phyloP scores from a whole-genome alignment of 1,140 invertebrate species.

The Glossosoma conforme region DNA sequence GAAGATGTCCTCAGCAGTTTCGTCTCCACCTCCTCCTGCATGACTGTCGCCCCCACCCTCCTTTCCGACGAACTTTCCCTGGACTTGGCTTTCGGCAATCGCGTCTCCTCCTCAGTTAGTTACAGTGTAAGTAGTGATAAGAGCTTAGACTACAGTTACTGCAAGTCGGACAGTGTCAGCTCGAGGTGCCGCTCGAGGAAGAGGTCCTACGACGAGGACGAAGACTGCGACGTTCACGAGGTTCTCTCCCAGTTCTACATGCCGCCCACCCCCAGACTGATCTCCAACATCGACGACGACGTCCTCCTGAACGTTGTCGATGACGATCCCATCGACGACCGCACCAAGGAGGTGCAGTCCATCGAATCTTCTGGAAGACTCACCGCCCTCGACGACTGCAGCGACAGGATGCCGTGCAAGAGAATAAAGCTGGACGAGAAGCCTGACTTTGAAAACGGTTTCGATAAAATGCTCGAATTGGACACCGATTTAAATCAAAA shows the following conservation, averaged over 20 bases:
- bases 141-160: conserved; percentile 18
- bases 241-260: conserved; percentile 67
- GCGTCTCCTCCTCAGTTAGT: conserved; percentile 13
- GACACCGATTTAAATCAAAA: conserved; percentile 26
- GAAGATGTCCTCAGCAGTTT: conserved; percentile 16
- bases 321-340: conserved; percentile 40
- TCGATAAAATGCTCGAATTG: conserved; percentile 33
- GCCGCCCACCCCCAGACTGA: conserved; percentile 60
- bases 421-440: conserved; percentile 14
- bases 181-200: conserved; percentile 40
- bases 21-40: conserved; percentile 11
- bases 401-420: conserved; percentile 17
- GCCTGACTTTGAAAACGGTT: conserved; percentile 38
- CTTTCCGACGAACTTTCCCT: conserved; percentile 19
- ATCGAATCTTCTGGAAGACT: conserved; percentile 26
- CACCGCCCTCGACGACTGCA: conserved; percentile 32
- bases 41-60: conserved; percentile 8
- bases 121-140: conserved; percentile 19
- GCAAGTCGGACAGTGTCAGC: conserved; percentile 36
- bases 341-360: conserved; percentile 33
- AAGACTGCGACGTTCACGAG: conserved; percentile 56
- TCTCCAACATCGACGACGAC: conserved; percentile 61
- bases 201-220: conserved; percentile 48
- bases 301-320: conserved; percentile 38
- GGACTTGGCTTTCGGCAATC: conserved; percentile 22